phyloP scores from a whole-genome alignment of 1,140 invertebrate genomes.

The Drosophila melanogaster region Release_6_plus_ISO1_MT NT_033777.3:24922501-24923000 shows the following conservation, averaged over 20 bases:
- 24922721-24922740: neutral
- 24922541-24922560: neutral
- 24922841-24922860: neutral
- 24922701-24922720: slow-evolving; percentile 14
- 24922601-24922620: too few species aligned
- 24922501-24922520: slow-evolving; percentile 35
- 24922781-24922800: neutral
- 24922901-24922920: slow-evolving; percentile 63
- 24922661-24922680: slow-evolving; percentile 15
- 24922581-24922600: slow-evolving; percentile 3
- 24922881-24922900: slow-evolving; percentile 68
- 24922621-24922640: neutral
- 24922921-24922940: slow-evolving; percentile 77
- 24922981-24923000: slow-evolving; percentile 1
- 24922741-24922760: slow-evolving; percentile 45
- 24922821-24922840: slow-evolving; percentile 10
- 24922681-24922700: slow-evolving; percentile 1
- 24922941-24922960: slow-evolving; percentile 43
- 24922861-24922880: slow-evolving; percentile 50
- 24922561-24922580: slow-evolving; percentile 9
- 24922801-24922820: neutral
- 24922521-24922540: slow-evolving; percentile 10
- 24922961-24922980: neutral
- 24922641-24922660: neutral
- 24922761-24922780: slow-evolving; percentile 20